These are phyloP conservation scores for Xestia xanthographa DNA, from an alignment of 2,888 invertebrate genomes.

Conservation along the genomic window DNA sequence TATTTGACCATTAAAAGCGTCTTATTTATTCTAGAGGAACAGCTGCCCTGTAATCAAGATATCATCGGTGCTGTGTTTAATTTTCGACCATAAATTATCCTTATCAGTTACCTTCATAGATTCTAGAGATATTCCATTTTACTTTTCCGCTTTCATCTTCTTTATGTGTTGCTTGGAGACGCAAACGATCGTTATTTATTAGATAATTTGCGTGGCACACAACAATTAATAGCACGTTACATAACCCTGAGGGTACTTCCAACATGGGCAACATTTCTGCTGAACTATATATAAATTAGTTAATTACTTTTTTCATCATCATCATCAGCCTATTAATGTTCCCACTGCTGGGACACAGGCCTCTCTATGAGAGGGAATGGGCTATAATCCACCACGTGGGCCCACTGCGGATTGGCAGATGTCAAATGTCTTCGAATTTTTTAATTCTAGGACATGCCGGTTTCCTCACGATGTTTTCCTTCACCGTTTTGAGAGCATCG, in stretches of 20 bases:
- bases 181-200: constrained; percentile 5
- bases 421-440: too few relatives aligned
- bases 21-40: constrained; percentile 35
- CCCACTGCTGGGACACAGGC: too few relatives aligned
- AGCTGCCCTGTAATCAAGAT: constrained; percentile 20
- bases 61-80: constrained; percentile 2
- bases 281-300: too few relatives aligned
- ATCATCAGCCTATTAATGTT: too few relatives aligned
- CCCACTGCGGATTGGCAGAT: too few relatives aligned
- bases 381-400: too few relatives aligned
- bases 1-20: constrained; percentile 18
- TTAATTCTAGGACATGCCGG: too few relatives aligned
- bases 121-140: constrained; percentile 5
- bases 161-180: constrained; percentile 6
- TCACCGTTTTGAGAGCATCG: too few relatives aligned
- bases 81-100: constrained; percentile 10
- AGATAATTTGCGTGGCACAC: background rate
- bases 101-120: background rate
- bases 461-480: too few relatives aligned
- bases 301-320: too few relatives aligned
- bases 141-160: background rate
- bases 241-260: background rate
- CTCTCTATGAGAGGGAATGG: too few relatives aligned
- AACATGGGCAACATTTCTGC: background rate
- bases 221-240: constrained; percentile 4